Base-by-base conservation (phyloP, 2,113 vertebrate species). In the Egretta garzetta region DNA sequence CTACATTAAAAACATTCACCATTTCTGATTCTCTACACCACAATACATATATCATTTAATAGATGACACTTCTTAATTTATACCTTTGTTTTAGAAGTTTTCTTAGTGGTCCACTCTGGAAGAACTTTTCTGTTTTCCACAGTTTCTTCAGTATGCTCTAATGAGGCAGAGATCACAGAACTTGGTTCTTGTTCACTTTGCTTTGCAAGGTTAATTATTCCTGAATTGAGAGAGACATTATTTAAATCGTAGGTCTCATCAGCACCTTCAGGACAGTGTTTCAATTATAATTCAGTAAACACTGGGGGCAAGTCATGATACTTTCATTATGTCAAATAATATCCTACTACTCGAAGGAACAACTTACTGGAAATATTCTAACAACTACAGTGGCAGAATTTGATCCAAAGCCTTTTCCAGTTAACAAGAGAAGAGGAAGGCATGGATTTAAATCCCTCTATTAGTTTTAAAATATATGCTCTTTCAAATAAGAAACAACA, bases 201-300 rank as follows among this genome's bases (percentile, higher is more conserved):
- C 87, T 97, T 97, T 94, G 88, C 90, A 88, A 97, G 95, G 92
- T 83, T 95, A 95, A 94, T 89, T 96, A 97, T 97, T 97, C 98
- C 98, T 98, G 96, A 92, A 90, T 76, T 94, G 95, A 84, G 66
- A 90, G 89, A 97, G 63, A 62, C n/a, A 93, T 33, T n/a, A 87
- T 79, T 86, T 89, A 94, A 97, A 94, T 50, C 80, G 80, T 45
- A 90, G 74, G 55, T 87, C 64, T 91, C 70, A 92, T 81, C 52
- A 83, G 62, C n/a, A 64, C 71, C 94, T 70, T 81, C 72, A 32
- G 60, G 92, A 45, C 56, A 90, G 70, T 27, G 58, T 45, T 95
- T 88, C 76, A 93, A 62, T 89, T 87, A 80, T 26, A 85, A 80
- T 70, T 64, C 81, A 80, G 74, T 66, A 89, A 87, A 93, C 91